Evolutionary conservation across 1,140 invertebrate species (phyloP), one percentile per base, ranked within the genome.

Genomic region (Caenorhabditis remanei): DNA sequence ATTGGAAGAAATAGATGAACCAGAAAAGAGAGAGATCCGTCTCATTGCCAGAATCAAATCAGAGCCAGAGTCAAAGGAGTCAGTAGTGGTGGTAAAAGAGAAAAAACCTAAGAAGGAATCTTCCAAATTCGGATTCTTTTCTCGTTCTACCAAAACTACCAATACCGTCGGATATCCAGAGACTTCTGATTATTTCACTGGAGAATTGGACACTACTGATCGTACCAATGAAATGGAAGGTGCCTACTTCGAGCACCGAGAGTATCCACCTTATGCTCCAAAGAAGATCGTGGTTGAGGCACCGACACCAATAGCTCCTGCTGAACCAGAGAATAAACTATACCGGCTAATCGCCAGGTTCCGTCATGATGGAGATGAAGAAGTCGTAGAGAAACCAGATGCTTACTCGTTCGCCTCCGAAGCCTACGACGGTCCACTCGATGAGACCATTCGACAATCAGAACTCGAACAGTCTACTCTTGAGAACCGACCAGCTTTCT

Each of bases 341-440:
- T 46, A 48, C 83, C 40, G 58, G 5, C 53, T 53, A 14, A 58
- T 84, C 21, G 83, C 83, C 4, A 32, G 83, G 13, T 41, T 7
- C 11, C 13, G 55, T 21, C 85, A 88, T 21, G 63, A 82, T 46
- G 87, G 86, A 55, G 87, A 88, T 0, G 87, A 83, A 83, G 87
- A 88, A 0, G 67, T 83, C 21, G 87, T 88, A n/a, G 86, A 88
- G 41, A 86, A 87, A 56, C 56, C 56, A 21, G 67, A 86, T 43
- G 6, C 40, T 21, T 87, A 87, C 24, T n/a, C 61, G 9, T 21
- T 48, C 21, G 21, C 63, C 13, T 6, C 50, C 13, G 86, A 84
- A 82, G n/a, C 48, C 46, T 87, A 89, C 71, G 75, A 84, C 67
- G 86, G 88, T 16, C 89, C 85, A 43, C 53, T 89, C 14, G 89